Conservation (phyloP, 2,113 vertebrate genomes). For the Pionites leucogaster region DNA sequence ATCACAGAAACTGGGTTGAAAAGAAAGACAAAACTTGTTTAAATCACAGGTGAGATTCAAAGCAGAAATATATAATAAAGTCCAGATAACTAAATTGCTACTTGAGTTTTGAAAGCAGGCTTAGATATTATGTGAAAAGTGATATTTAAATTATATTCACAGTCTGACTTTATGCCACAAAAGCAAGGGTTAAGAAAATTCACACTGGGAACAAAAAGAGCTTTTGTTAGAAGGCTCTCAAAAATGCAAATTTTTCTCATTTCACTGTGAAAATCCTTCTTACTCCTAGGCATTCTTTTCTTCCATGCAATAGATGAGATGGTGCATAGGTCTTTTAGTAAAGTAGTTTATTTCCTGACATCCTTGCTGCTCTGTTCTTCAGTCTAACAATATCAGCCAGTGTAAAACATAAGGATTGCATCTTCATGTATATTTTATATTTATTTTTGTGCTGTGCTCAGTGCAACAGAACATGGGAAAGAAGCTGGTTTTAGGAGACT, state of each 20-base stretch:
- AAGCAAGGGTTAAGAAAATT: slow-evolving; percentile 50
- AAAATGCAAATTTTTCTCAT: neutral
- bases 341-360: neutral
- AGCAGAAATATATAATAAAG: slow-evolving; percentile 54
- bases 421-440: neutral
- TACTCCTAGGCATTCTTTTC: neutral
- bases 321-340: neutral
- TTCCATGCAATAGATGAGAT: neutral
- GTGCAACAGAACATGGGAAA: neutral
- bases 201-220: neutral
- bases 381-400: neutral
- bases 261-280: neutral
- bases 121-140: slow-evolving; percentile 39
- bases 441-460: neutral
- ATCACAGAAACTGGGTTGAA: slow-evolving; percentile 63
- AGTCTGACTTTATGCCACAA: slow-evolving; percentile 3
- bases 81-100: slow-evolving; percentile 65
- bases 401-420: neutral
- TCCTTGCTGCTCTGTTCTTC: neutral
- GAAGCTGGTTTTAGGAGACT: neutral
- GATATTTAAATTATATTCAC: slow-evolving; percentile 42
- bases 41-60: slow-evolving; percentile 50
- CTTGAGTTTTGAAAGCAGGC: slow-evolving; percentile 59
- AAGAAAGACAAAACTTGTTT: slow-evolving; percentile 62
- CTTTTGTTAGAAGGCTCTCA: slow-evolving; percentile 9